Conservation (phyloP, 2,113 vertebrate species). For the Psephotus haematonotus region DNA sequence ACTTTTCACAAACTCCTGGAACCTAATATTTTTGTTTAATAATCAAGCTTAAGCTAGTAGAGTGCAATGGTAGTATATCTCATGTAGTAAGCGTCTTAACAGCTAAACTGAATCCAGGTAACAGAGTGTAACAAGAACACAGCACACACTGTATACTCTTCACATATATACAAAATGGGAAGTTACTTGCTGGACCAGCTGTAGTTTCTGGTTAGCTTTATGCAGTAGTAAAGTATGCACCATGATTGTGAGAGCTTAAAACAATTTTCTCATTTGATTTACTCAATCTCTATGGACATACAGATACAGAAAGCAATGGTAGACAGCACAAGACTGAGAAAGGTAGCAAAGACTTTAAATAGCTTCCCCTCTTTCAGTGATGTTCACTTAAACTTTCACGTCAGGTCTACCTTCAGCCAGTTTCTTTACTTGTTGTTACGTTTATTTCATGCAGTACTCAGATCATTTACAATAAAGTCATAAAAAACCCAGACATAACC, state of each 20-base stretch:
- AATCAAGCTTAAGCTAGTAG: background rate
- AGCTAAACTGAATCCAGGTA: background rate
- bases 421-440: background rate
- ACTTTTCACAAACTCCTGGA: background rate
- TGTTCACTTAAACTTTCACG: background rate
- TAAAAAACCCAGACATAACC: background rate
- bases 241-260: background rate
- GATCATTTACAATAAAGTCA: background rate
- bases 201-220: background rate
- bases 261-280: background rate
- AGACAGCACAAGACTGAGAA: background rate
- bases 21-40: background rate
- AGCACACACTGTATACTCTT: background rate
- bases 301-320: background rate
- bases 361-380: background rate
- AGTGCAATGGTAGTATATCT: background rate
- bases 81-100: background rate
- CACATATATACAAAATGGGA: background rate
- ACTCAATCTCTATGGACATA: background rate
- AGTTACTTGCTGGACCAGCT: background rate
- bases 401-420: background rate
- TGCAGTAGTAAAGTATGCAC: background rate
- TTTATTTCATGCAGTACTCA: background rate
- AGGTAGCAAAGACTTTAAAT: conserved; percentile 13
- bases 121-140: background rate